Conservation (phyloP, 2,888 invertebrate species). For the Rhopalosiphum nymphaeae region DNA sequence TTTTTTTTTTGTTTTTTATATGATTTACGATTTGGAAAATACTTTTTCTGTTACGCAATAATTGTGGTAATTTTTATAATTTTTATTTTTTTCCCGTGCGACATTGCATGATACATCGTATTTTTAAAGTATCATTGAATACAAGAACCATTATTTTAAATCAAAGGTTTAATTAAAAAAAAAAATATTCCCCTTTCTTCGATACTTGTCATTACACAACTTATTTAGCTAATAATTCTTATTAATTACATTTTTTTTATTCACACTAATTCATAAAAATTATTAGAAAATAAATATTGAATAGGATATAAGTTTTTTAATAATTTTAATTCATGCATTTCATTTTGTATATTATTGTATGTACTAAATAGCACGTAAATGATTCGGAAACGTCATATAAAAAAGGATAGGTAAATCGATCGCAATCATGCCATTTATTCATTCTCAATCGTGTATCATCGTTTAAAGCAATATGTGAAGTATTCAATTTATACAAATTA, state of each 20-base stretch:
- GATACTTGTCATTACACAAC: background rate
- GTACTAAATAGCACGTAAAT: no score
- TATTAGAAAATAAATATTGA: background rate
- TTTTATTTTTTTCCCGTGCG: background rate
- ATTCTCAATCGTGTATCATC: background rate
- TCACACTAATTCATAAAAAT: background rate
- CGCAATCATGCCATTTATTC: background rate
- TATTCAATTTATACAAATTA: background rate
- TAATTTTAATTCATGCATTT: background rate
- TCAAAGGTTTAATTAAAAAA: background rate
- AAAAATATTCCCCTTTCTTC: background rate
- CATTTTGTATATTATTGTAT: background rate
- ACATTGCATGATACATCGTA: background rate
- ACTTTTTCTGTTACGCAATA: background rate
- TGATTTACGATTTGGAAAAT: background rate
- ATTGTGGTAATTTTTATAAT: background rate
- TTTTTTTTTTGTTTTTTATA: background rate
- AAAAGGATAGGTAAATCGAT: background rate
- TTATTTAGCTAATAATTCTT: background rate
- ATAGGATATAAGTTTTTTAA: background rate
- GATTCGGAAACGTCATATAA: background rate
- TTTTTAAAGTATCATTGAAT: background rate
- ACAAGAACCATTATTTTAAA: background rate
- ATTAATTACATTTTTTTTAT: background rate
- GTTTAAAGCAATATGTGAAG: background rate